Base-by-base conservation (phyloP, 1,140 invertebrate genomes). In the Lordiphosa stackelbergi region DNA sequence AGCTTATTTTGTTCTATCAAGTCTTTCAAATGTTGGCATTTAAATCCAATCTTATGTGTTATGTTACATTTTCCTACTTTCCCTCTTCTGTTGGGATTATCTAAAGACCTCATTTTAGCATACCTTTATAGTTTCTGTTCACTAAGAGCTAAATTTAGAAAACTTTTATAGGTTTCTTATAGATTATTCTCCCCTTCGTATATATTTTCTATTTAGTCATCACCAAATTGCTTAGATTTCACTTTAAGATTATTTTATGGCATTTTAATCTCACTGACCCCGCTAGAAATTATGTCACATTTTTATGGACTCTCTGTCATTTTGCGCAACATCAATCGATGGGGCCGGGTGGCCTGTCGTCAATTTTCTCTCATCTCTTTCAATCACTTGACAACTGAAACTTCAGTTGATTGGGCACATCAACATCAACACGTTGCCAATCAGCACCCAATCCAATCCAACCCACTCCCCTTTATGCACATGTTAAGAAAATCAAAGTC, bases 391-490 rank as follows among this genome's bases (percentile, higher is more conserved):
- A 46, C 43, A 46, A 46, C 43, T 34, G 72, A 75, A 68, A 83
- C 65, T 57, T 52, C 52, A 59, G 77, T 69, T 81, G 68, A 81
- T 77, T 81, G 77, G 51, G 42, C 60, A 72, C 64, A 83, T 69
- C 77, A 77, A 69, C 64, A 83, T 69, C 77, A 77, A 77, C 77
- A 83, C 78, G 69, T 81, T 77, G 64, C 52, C 77, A 81, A 79
- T 79, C 75, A 66, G 53, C 47, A 40, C 11, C 9, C 22, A 9
- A 42, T 12, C 38, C 36, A 28, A 43, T 10, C n/a, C 8, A 9
- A 16, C 3, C 31, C 53, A 7, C 13, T 8, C 6, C 24, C 13
- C 6, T 9, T 24, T 28, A 11, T 31, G 13, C n/a, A 6, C 24
- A 34, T 12, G 28, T 28, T 46, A 46, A 46, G 28, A 24, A 53